Conservation (phyloP, 2,888 invertebrate genomes). For the Zhuqinia jingwanae region DNA sequence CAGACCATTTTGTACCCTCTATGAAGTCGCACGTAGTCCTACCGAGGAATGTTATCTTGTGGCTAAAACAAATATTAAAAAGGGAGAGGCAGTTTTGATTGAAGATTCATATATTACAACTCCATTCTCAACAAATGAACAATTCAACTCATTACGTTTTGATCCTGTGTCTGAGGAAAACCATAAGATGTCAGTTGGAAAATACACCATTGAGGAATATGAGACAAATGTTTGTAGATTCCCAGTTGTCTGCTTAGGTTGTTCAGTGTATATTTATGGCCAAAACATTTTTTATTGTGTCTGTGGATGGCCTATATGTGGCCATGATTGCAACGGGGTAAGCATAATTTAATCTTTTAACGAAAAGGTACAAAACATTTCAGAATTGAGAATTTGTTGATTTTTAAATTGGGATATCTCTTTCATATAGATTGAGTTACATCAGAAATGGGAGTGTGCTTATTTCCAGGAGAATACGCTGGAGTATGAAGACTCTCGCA, state of each 20-base stretch:
- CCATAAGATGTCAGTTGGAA: not conserved
- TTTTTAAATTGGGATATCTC: not conserved
- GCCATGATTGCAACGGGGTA: not conserved
- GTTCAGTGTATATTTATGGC: not conserved
- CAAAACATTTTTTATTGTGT: not conserved
- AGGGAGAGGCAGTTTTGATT: slow-evolving; percentile 31
- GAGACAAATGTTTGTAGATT: not conserved
- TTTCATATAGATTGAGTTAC: not conserved
- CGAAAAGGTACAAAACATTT: too few species aligned
- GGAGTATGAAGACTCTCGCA: not conserved
- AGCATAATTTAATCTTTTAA: too few species aligned
- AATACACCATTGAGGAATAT: not conserved
- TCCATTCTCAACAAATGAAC: not conserved
- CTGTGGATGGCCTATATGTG: slow-evolving; percentile 34
- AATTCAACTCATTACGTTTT: not conserved
- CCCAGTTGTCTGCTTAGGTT: not conserved
- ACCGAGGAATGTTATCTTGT: not conserved
- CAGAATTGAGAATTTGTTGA: too few species aligned
- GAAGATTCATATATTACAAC: slow-evolving; percentile 21
- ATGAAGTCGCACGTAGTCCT: slow-evolving; percentile 15
- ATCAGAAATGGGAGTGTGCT: not conserved
- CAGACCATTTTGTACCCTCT: slow-evolving; percentile 9
- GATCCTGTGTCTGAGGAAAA: slow-evolving; percentile 18
- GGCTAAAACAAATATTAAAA: slow-evolving; percentile 42
- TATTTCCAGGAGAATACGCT: slow-evolving; percentile 14